Percentiles rank a stretch among this genome's conserved stretches.
Conservation (phyloP, 2,113 vertebrate species). For the Lepisosteus osseus region DNA sequence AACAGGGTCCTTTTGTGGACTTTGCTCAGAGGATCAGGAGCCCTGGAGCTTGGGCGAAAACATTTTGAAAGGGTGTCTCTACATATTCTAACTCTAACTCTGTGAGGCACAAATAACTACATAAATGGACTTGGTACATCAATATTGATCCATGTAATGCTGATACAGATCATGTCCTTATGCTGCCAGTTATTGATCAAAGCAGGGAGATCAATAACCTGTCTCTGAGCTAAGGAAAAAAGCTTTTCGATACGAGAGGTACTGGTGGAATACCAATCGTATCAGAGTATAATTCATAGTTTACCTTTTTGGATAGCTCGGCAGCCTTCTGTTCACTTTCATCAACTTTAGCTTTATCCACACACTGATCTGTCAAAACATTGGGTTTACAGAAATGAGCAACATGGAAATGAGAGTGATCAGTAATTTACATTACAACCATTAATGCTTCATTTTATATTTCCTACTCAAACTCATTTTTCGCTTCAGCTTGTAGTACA, state of each 20-base stretch:
- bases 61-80: conserved; percentile 27
- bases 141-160: conserved; percentile 59
- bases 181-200: conserved; percentile 67
- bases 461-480: too few species aligned
- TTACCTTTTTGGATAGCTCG: conserved; percentile 96
- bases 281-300: conserved; percentile 39
- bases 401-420: too few species aligned
- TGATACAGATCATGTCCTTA: conserved; percentile 68
- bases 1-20: background rate
- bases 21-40: background rate
- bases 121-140: conserved; percentile 46
- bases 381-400: too few species aligned
- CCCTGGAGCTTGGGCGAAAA: conserved; percentile 17
- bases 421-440: too few species aligned
- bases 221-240: conserved; percentile 55
- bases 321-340: conserved; percentile 90
- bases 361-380: conserved; percentile 79
- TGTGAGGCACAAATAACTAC: conserved; percentile 50
- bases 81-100: conserved; percentile 40
- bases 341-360: conserved; percentile 93
- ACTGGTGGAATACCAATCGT: conserved; percentile 41
- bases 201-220: conserved; percentile 62
- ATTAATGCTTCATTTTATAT: too few species aligned
- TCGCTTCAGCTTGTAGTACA: too few species aligned
- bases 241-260: conserved; percentile 50